These are phyloP conservation scores for Catharus fuscescens DNA, from an alignment of 2,113 vertebrate species.

Conservation along the genomic window DNA sequence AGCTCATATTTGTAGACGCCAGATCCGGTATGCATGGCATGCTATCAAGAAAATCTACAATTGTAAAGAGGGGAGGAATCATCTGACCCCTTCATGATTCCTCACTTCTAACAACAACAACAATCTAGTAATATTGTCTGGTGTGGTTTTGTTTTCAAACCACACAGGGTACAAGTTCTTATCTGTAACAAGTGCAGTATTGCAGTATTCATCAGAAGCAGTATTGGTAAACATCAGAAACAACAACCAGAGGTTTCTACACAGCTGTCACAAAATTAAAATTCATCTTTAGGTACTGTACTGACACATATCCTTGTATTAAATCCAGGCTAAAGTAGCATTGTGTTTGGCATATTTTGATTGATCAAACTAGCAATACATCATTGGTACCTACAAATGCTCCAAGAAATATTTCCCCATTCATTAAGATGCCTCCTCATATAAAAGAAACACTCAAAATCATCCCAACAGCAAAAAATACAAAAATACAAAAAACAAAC, in stretches of 20 bases:
- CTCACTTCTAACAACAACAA: neutral
- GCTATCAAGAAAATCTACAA: neutral
- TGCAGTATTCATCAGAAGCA: neutral
- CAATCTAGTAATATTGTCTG: neutral
- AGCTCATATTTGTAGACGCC: neutral
- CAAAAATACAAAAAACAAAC: neutral
- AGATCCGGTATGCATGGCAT: neutral
- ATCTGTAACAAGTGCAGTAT: neutral
- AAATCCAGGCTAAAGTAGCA: neutral
- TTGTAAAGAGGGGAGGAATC: neutral
- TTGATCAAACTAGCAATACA: neutral
- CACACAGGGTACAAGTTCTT: neutral
- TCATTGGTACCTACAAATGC: neutral
- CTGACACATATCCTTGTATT: neutral
- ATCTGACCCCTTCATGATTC: neutral
- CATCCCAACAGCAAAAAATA: neutral
- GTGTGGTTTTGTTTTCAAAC: neutral
- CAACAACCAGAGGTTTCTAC: neutral
- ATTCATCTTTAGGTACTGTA: neutral
- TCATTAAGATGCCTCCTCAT: neutral
- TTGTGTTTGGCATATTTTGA: fast-evolving
- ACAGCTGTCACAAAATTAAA: neutral
- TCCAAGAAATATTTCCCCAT: neutral
- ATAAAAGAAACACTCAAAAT: neutral
- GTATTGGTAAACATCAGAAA: neutral